Base-by-base conservation (phyloP, 2,113 vertebrate genomes). In the Butastur rufipennis region DNA sequence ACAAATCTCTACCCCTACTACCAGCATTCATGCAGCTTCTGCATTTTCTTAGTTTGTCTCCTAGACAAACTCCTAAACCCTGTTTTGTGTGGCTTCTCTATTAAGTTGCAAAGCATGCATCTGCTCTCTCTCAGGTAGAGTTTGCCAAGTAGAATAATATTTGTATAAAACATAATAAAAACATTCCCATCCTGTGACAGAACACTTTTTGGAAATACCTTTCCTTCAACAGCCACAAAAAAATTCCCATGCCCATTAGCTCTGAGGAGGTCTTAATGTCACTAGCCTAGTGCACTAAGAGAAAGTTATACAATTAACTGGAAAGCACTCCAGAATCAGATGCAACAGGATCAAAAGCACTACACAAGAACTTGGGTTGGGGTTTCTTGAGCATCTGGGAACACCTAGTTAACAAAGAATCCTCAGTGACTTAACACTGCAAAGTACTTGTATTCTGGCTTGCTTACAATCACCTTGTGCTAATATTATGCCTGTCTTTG, bases 141-240 rank as follows among this genome's bases (percentile, higher is more conserved):
- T 80, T 65, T 75, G 32, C 42, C 52, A 81, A 88, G 45, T 12
- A n/a, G 48, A 93, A 65, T 32, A 82, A 13, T 45, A 87, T 65
- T 88, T 84, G 25, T n/a, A 75, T 43, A 92, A 74, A 89, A 67
- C 10, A 47, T 67, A 53, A 92, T n/a, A 27, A 80, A 96, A 93
- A 70, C 11, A 53, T 67, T 86, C 13, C 32, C 3, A 29, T 65
- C 23, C 42, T 47, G 42, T 66, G 36, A 58, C 20, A 72, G 53
- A 85, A 75, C 17, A 55, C 22, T 81, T 91, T n/a, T 34, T 38
- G 32, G 25, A 92, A 90, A 61, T 12, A 78, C 1, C 19, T 71
- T 45, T 81, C 48, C 26, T 42, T 62, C 47, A 86, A 70, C 2
- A 79, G 23, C 15, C 22, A 43, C 23, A 42, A 52, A 78, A 78